Evolutionary conservation across 2,888 invertebrate species (phyloP), one percentile per base, ranked within the genome.

Genomic region (Euzophera pinguis): DNA sequence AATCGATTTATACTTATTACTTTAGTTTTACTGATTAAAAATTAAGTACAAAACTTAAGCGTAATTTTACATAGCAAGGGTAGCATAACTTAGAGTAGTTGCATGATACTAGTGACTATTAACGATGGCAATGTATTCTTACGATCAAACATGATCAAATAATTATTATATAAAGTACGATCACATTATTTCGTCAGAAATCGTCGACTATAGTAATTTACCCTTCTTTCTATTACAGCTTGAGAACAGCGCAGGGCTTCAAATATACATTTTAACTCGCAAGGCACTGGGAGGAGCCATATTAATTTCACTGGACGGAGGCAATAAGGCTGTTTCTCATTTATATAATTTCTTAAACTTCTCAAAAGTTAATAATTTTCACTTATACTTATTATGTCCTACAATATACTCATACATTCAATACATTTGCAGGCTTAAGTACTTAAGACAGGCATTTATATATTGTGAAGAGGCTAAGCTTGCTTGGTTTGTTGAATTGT

Each of bases 91-190:
- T 69, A 73, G 71, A 73, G 75, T 78, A 68, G 63, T 73, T 78
- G 73, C 71, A 71, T 72, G 76, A 73, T 62, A 68, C 82, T 85
- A 85, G 73, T 85, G 86, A 86, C 86, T 85, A 84, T 81, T 62
- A 60, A 70, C 63, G 71, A 84, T 85, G 85, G 84, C 85, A 80
- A 82, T 75, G 64, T 61, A 61, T 64, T 61, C 57, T 63, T 60
- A 56, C 50, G 56, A 29, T 45, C 45, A 45, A 39, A 16, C 0
- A 45, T 14, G 14, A 45, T 45, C 34, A 16, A 42, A 13, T 32
- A 27, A 27, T 43, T 34, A 14, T 32, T 45, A 45, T 32, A 27
- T 13, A 32, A 29, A 32, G 34, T 6, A 34, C 10, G 14, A 16
- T 45, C 32, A 45, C 16, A 45, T n/a, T 32, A 32, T 42, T 4